A percentile compares a stretch with the other conserved stretches of the same genome.
These are phyloP conservation scores for Diorhabda sublineata DNA, from an alignment of 1,140 invertebrate species.

Conservation along the genomic window DNA sequence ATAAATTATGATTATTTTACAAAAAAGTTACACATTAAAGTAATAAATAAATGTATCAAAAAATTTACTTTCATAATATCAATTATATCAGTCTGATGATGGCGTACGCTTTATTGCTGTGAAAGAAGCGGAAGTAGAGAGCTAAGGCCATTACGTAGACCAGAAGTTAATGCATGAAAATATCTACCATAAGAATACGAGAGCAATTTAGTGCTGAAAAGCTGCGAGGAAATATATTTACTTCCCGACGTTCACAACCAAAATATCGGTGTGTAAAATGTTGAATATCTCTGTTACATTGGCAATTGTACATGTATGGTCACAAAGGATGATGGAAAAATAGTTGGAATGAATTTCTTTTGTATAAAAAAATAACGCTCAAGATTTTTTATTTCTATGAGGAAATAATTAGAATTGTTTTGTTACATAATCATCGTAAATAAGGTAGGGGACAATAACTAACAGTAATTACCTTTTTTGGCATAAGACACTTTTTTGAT, in stretches of 20 bases:
- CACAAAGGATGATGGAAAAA: too few species aligned
- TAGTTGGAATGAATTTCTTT: too few species aligned
- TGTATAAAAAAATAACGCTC: too few species aligned
- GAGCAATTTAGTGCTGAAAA: slow-evolving; percentile 13
- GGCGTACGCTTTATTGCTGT: slow-evolving; percentile 5
- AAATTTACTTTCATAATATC: slow-evolving; percentile 1
- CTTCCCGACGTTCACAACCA: not conserved
- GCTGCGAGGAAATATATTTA: slow-evolving; percentile 5
- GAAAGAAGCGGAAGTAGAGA: slow-evolving; percentile 12
- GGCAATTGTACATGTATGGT: too few species aligned
- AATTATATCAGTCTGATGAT: slow-evolving; percentile 3
- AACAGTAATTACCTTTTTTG: too few species aligned
- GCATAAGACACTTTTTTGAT: too few species aligned
- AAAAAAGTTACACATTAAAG: not conserved
- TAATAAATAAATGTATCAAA: not conserved
- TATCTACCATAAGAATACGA: slow-evolving; percentile 15
- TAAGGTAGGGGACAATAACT: too few species aligned
- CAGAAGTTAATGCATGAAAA: slow-evolving; percentile 14
- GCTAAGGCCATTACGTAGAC: slow-evolving; percentile 7
- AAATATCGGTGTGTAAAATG: not conserved
- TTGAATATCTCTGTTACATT: not conserved
- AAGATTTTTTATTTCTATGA: too few species aligned
- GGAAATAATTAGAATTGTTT: too few species aligned
- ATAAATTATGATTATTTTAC: too few species aligned
- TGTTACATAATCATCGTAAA: too few species aligned